Evolutionary conservation across 2,888 invertebrate species (phyloP), one percentile per base, ranked within the genome.

Genomic region (Diachrysia chrysitis): DNA sequence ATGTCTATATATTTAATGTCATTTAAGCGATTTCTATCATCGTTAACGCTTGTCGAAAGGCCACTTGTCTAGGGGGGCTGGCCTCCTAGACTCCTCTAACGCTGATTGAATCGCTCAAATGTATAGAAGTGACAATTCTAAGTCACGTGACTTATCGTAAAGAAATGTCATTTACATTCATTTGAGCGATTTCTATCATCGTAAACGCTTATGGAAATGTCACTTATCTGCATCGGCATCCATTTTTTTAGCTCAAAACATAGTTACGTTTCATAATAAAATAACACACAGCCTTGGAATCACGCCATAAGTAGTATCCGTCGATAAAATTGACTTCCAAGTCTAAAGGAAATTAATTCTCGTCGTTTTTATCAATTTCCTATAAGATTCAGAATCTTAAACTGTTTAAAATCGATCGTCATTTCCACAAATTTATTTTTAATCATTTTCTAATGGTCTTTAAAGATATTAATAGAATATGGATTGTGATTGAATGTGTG

Each of bases 281-380:
- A 42, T 42, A n/a, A n/a, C 4, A n/a, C 10, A 16, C 10, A 3
- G 0, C 2, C 37, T 42, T 42, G 42, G 42, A 42, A 42, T 6
- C 42, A 42, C 42, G 42, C 42, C 42, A 42, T 42, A 42, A 42
- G 42, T 37, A 37, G 14, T 0, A n/a, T 42, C 42, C 5, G 42
- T 1, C 16, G 42, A 42, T 42, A n/a, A 42, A 42, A 42, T 16
- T n/a, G 42, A 42, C 5, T 42, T n/a, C n/a, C 2, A 7, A 42
- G n/a, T 42, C 42, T 42, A 42, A 42, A 42, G 42, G 42, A 42
- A 42, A 42, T 42, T 42, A 42, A 42, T 42, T 42, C 42, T 42
- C 42, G 0, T 42, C 42, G 42, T 42, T 42, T 42, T 42, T 42
- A 42, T 42, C 42, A 42, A 42, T 42, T 42, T 42, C 42, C 42